Conservation (phyloP, 37 sponge, comb jelly and placozoan genomes). For the Eunapius fragilis region DNA sequence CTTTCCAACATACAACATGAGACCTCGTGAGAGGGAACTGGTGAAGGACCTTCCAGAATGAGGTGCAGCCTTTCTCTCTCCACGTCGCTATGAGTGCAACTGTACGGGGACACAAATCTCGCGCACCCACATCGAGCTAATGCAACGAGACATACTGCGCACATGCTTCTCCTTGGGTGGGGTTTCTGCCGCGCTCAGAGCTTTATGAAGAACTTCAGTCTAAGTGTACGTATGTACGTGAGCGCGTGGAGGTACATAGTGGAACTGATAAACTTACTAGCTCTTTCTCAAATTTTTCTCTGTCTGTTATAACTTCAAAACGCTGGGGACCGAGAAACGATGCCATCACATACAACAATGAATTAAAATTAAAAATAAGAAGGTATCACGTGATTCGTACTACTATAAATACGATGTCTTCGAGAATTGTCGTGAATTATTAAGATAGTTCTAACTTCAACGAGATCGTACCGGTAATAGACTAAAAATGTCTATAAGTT, state of each 20-base stretch:
- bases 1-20: constrained; percentile 83
- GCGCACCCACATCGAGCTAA: neutral
- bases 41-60: constrained; percentile 74
- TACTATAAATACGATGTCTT: too few relatives aligned
- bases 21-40: constrained; percentile 43
- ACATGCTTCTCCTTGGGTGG: constrained; percentile 91
- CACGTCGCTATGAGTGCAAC: constrained; percentile 82
- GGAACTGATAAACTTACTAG: constrained; percentile 45
- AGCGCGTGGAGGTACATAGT: neutral
- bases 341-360: too few relatives aligned
- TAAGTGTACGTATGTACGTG: constrained; percentile 2
- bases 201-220: constrained; percentile 77
- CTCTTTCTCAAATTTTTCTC: constrained; percentile 81
- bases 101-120: neutral
- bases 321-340: constrained; percentile 37
- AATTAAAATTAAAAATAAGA: too few relatives aligned
- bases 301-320: constrained; percentile 63
- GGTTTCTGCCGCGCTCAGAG: constrained; percentile 60
- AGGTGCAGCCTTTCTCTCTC: constrained; percentile 75
- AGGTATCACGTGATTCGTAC: too few relatives aligned
- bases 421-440: neutral
- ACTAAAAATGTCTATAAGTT: neutral
- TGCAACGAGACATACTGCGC: constrained; percentile 63
- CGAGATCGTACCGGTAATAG: neutral
- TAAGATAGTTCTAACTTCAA: neutral